Conservation (phyloP, 2,797 vertebrate species). For the Leucoraja ocellata region DNA sequence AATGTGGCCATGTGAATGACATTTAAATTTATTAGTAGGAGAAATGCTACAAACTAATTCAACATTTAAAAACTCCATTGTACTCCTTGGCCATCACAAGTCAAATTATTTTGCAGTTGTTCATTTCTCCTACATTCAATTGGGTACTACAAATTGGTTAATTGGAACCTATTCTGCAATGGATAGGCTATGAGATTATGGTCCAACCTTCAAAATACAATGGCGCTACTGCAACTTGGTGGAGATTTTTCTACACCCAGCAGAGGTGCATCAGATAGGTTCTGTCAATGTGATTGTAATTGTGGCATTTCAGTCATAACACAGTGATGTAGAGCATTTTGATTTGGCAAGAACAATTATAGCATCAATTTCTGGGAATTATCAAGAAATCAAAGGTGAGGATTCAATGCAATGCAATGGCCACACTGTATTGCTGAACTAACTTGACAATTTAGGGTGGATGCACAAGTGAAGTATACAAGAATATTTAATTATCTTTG, state of each 20-base stretch:
- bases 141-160: no score
- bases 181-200: not conserved
- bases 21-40: not conserved
- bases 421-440: not conserved
- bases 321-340: not conserved
- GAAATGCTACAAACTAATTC: not conserved
- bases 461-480: not conserved
- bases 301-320: not conserved
- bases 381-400: conserved; percentile 28
- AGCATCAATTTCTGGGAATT: not conserved
- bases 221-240: not conserved
- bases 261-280: not conserved
- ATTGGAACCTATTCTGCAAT: not conserved
- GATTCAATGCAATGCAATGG: not conserved
- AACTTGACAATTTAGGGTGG: not conserved
- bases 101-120: not conserved
- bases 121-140: not conserved
- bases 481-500: not conserved
- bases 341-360: not conserved
- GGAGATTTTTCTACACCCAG: not conserved
- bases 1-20: not conserved
- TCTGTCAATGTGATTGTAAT: not conserved
- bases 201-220: not conserved
- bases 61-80: not conserved
- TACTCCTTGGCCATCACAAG: not conserved